Conservation (phyloP, 2,113 vertebrate species). For the human region DNA sequence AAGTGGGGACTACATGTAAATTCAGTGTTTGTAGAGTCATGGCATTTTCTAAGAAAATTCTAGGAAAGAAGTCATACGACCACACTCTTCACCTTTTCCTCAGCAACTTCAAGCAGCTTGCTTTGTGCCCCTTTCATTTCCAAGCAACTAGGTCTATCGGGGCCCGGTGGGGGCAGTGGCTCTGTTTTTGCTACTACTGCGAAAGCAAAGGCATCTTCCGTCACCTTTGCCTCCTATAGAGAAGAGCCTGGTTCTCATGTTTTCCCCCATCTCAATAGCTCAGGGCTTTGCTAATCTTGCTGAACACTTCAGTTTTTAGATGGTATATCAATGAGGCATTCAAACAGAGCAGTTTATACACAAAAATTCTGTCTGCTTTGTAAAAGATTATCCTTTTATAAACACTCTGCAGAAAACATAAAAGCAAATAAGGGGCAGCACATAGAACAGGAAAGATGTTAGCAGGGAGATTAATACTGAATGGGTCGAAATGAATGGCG, state of each 20-base stretch:
- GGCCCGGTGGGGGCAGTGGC: neutral
- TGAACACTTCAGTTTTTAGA: constrained; percentile 91
- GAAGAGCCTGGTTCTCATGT: constrained; percentile 83
- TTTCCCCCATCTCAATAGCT: constrained; percentile 86
- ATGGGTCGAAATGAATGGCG: constrained; percentile 90
- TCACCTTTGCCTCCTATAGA: constrained; percentile 81
- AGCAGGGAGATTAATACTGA: constrained; percentile 93
- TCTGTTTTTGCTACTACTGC: neutral
- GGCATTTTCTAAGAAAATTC: neutral
- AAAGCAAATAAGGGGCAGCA: constrained; percentile 89
- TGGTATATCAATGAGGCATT: constrained; percentile 89
- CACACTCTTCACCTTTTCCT: rapidly evolving
- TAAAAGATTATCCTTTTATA: constrained; percentile 93
- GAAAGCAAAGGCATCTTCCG: constrained; percentile 79
- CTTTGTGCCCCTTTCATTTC: neutral
- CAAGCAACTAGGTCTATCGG: neutral
- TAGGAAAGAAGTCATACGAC: neutral
- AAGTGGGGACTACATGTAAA: neutral
- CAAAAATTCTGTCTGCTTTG: constrained; percentile 91
- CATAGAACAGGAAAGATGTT: constrained; percentile 92
- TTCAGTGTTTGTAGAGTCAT: neutral
- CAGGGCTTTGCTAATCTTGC: constrained; percentile 88
- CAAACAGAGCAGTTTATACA: constrained; percentile 89
- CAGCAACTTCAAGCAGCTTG: neutral
- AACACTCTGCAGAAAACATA: constrained; percentile 90